Base-by-base conservation (phyloP, 2,113 vertebrate species). In the Passer domesticus region DNA sequence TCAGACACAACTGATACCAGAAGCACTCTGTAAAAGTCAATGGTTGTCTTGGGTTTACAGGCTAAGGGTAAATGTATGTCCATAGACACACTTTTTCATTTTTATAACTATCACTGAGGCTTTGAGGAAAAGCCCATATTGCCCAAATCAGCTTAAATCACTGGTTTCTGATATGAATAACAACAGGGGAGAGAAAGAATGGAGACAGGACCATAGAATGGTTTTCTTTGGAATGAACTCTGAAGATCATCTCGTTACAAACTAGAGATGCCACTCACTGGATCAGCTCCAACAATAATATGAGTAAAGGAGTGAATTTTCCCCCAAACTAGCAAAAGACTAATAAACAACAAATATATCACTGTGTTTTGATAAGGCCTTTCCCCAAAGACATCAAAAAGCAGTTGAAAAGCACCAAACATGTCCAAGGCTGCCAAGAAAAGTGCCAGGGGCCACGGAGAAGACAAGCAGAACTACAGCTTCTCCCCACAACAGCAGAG, bases 1-100 rank as follows among this genome's bases (percentile, higher is more conserved):
- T 92, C 93, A 98, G 87, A 95, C 83, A 92, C 77, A 94, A 83
- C 68, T 84, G 70, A 74, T 80, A 86, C 83, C 89, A 88, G 73
- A 37, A 81, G 64, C 24, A 63, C 68, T 96, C 91, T 75, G 85
- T 31, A 93, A 95, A 95, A 56, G 52, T 90, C 96, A 94, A 14
- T 87, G 75, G 67, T 81, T 72, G 55, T 74, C 72, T 89, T 63
- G 84, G 74, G 70, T 90, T 86, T 76, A 87, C 3, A 44, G 70
- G 62, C 70, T 67, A 80, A 59, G 47, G 25, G 33, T 67, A 67
- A 35, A 23, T 8, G 20, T 20, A 33, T 31, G 39, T 22, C 67
- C 63, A 44, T 0, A 58, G 63, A 70, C 18, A 62, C 41, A 41
- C 5, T 30, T 88, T 56, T 43, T 73, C 78, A 44, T 74, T 76